Conservation (phyloP, 35 echinoderm and acorn worm species). For the Acanthaster planci region DNA sequence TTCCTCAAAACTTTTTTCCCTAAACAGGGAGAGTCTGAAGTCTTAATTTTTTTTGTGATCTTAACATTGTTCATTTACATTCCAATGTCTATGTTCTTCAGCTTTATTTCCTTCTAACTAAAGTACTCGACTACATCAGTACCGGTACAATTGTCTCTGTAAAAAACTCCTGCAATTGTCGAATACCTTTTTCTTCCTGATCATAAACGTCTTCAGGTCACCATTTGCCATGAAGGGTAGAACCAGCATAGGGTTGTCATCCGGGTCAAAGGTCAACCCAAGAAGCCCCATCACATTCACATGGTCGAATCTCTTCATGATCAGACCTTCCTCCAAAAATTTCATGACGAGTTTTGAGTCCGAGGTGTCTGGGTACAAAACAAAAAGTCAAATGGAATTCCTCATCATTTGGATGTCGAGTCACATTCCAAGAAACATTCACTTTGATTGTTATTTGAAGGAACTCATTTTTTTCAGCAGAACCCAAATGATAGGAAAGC, state of each 20-base stretch:
- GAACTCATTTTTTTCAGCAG: not conserved
- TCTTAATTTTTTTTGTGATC: too few species aligned
- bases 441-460: not conserved
- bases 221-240: slow-evolving; percentile 30
- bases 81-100: too few species aligned
- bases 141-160: too few species aligned
- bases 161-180: too few species aligned
- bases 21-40: too few species aligned
- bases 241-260: slow-evolving; percentile 5
- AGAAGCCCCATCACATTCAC: slow-evolving; percentile 27
- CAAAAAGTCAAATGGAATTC: not conserved
- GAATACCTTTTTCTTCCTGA: not conserved
- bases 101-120: too few species aligned
- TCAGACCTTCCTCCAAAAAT: slow-evolving; percentile 35
- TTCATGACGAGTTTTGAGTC: not conserved
- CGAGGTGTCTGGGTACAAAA: slow-evolving; percentile 4
- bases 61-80: too few species aligned
- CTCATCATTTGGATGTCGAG: not conserved
- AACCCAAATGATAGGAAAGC: not conserved
- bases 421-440: not conserved
- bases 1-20: too few species aligned
- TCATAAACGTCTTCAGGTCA: slow-evolving; percentile 26
- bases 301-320: slow-evolving; percentile 37
- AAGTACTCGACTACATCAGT: too few species aligned
- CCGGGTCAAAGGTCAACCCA: slow-evolving; percentile 32